Conservation (phyloP, 2,888 invertebrate genomes). For the Diarsia mendica region DNA sequence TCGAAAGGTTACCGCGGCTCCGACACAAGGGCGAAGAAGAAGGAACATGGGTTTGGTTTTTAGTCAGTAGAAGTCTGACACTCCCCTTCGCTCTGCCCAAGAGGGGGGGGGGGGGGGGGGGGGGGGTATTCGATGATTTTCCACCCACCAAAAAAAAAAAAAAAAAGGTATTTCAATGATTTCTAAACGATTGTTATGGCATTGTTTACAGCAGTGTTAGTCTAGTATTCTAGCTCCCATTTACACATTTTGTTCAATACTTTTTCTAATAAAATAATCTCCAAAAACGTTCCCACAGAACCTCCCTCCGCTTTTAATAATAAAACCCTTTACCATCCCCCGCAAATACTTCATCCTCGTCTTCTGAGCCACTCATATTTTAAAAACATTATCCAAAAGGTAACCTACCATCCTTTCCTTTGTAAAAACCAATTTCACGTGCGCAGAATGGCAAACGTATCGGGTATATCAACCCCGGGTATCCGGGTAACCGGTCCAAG, state of each 20-base stretch:
- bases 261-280: neutral
- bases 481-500: slow-evolving; percentile 22
- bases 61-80: too few species aligned
- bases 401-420: slow-evolving; percentile 32
- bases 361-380: slow-evolving; percentile 13
- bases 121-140: too few species aligned
- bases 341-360: slow-evolving; percentile 23
- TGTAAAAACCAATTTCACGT: slow-evolving; percentile 43
- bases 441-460: slow-evolving; percentile 49
- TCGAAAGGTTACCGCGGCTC: too few species aligned
- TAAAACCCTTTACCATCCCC: neutral
- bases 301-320: neutral
- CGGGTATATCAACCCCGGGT: slow-evolving; percentile 33
- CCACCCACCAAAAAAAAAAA: too few species aligned
- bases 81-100: too few species aligned
- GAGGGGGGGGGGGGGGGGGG: too few species aligned
- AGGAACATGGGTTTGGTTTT: too few species aligned
- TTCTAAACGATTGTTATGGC: neutral
- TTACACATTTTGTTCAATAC: neutral
- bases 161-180: too few species aligned
- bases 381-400: slow-evolving; percentile 33
- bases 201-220: neutral
- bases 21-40: too few species aligned
- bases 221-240: neutral
- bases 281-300: neutral